Evolutionary conservation across 2,888 invertebrate species (phyloP), one percentile per base, ranked within the genome.

Genomic region (Chalcis sispes): DNA sequence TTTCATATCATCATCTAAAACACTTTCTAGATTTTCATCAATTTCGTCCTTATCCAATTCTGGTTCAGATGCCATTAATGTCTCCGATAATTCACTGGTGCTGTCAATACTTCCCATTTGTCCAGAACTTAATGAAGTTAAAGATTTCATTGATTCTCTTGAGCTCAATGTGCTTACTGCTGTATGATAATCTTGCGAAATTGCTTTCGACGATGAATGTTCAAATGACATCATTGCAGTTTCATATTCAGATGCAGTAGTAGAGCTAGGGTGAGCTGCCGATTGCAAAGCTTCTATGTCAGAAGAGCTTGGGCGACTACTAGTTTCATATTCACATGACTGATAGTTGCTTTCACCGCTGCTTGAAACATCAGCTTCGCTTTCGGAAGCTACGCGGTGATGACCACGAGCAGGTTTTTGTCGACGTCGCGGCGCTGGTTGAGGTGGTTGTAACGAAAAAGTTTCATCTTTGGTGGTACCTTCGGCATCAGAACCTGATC

Each of bases 21-120:
- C 82, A 27, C 86, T 82, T 76, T 89, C 91, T 87, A 85, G 89
- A 89, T 80, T 91, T 79, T 91, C 91, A 15, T 91, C 91, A 59
- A 92, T 91, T 82, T 93, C 92, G 78, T 94, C 91, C 80, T 92
- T 92, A 79, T 93, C 93, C 84, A 92, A 91, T 76, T 95, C 91
- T 82, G 94, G 94, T 82, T 93, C 93, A 1, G 98, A 97, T 15
- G 97, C 96, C 10, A 98, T 94, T 8, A 98, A 89, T 1, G 98
- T 98, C 90, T 98, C 98, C 0, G 97, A 97, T 7, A 92, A 88
- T 88, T 98, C 98, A 40, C 97, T 97, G 46, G 96, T 93, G 59
- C 90, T 89, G 89, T 97, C 97, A 79, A 96, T 93, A 85, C 96
- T 96, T 0, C 95, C 96, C 73, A 97, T 90, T 87, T 96, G 95